Base-by-base conservation (phyloP, 1,140 invertebrate genomes). In the Lordiphosa stackelbergi region DNA sequence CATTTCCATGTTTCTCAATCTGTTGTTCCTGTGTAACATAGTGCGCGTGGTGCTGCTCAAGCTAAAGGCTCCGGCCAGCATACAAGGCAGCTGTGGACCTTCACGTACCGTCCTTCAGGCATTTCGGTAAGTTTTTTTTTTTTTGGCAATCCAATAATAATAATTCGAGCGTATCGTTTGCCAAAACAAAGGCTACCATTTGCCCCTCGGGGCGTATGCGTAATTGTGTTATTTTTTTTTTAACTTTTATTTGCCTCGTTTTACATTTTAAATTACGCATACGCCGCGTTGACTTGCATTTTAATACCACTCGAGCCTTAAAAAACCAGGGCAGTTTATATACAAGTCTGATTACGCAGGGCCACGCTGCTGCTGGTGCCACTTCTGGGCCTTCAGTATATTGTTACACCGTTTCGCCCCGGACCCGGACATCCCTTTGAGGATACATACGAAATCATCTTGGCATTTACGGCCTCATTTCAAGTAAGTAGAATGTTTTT, bases 11-110 rank as follows among this genome's bases (percentile, higher is more conserved):
- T 89, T 95, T 70, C 89, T 97, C 24, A 98, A 98, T 89, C 89
- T 97, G 13, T 89, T 95, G 49, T 98, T 98, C 88, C 91, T 98
- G 34, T 94, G 95, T 88, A 98, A 98, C 89, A 98, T 98, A 73
- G 93, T 98, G 42, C 91, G 96, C 51, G 95, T 98, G 3, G 90
- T 98, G n/a, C 91, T 97, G 31, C 93, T 94, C 5, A 98, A 98
- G 88, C 88, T 98, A 48, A 90, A 94, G 73, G 93, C 92, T 70
- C 92, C 88, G 85, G 92, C 88, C 87, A 88, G 89, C 89, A 89
- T 89, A 12, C 89, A 86, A 70, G 87, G 87, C 48, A 86, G 84
- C 56, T 88, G 90, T 34, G 91, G 91, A 66, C 93, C 91, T 42
- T 94, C 91, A 2, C 90, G 91, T 16, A 92, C 93, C 0, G 92